Percentiles rank a stretch among this genome's conserved stretches.
phyloP scores from a whole-genome alignment of 1,140 invertebrate genomes.

The Tetramorium alpestre region DNA sequence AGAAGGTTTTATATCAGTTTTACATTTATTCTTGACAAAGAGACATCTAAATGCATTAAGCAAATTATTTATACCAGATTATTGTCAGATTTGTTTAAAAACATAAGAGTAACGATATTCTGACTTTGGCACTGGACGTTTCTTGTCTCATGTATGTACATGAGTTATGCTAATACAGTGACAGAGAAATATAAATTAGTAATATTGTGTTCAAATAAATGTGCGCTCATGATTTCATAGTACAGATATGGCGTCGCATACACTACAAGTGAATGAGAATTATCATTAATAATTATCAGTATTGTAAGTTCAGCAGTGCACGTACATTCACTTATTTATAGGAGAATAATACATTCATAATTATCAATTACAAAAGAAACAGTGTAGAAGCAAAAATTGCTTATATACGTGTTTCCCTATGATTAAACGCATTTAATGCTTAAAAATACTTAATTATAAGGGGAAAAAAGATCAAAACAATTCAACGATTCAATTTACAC shows the following conservation, averaged over 20 bases:
- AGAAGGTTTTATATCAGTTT: slow-evolving; percentile 70
- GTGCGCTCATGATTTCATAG: slow-evolving; percentile 49
- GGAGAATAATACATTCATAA: slow-evolving; percentile 14
- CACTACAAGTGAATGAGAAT: slow-evolving; percentile 51
- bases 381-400: background rate
- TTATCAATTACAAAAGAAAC: slow-evolving; percentile 11
- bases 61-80: slow-evolving; percentile 74
- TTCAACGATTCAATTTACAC: background rate
- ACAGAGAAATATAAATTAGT: slow-evolving; percentile 55
- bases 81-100: slow-evolving; percentile 76
- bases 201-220: slow-evolving; percentile 56
- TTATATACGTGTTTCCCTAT: background rate
- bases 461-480: background rate
- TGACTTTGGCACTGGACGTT: slow-evolving; percentile 79
- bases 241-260: slow-evolving; percentile 45
- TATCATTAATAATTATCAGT: slow-evolving; percentile 37
- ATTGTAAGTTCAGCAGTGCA: slow-evolving; percentile 9
- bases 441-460: slow-evolving; percentile 1
- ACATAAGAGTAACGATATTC: slow-evolving; percentile 66
- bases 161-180: slow-evolving; percentile 51
- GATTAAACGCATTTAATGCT: background rate
- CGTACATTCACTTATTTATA: slow-evolving; percentile 29
- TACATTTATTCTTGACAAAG: slow-evolving; percentile 71
- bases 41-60: slow-evolving; percentile 68
- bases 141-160: slow-evolving; percentile 44